These are phyloP conservation scores for Gasteruption jaculator DNA, from an alignment of 2,888 invertebrate genomes.

Conservation along the genomic window DNA sequence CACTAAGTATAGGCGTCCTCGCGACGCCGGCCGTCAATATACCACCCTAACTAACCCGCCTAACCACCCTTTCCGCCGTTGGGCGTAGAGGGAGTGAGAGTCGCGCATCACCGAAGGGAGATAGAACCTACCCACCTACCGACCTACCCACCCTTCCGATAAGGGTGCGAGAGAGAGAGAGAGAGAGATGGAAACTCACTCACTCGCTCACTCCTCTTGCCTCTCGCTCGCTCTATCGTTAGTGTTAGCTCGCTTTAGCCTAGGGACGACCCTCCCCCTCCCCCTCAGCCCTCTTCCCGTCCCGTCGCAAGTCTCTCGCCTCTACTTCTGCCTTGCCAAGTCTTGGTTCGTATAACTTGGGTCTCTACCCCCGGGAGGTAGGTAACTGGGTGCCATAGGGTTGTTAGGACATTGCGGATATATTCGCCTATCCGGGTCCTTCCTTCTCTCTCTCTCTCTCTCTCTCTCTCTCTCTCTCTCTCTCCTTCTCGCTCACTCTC, in stretches of 20 bases:
- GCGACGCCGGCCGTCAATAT: conserved; percentile 52
- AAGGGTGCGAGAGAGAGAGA: neutral
- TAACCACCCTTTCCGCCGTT: no score
- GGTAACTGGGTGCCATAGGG: conserved; percentile 25
- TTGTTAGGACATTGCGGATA: conserved; percentile 50
- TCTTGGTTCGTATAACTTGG: no score
- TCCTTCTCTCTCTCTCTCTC: neutral
- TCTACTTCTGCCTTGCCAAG: no score
- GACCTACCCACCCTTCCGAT: neutral
- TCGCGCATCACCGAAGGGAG: conserved; percentile 24
- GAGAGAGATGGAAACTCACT: neutral
- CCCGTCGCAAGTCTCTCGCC: no score
- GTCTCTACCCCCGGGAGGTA: no score
- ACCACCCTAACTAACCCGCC: conserved; percentile 50
- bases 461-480: neutral
- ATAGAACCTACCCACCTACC: neutral
- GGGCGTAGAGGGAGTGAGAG: conserved; percentile 32
- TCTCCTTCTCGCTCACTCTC: neutral
- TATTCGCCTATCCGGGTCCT: conserved; percentile 35
- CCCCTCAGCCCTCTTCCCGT: no score
- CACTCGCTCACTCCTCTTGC: neutral
- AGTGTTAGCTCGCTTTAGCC: neutral
- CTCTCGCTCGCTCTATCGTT: neutral
- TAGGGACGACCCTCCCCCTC: neutral
- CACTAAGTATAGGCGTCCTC: conserved; percentile 52